Percentiles rank a stretch among this genome's conserved stretches.
Conservation (phyloP, 2,888 invertebrate genomes). For the Ormyrus pomaceus region DNA sequence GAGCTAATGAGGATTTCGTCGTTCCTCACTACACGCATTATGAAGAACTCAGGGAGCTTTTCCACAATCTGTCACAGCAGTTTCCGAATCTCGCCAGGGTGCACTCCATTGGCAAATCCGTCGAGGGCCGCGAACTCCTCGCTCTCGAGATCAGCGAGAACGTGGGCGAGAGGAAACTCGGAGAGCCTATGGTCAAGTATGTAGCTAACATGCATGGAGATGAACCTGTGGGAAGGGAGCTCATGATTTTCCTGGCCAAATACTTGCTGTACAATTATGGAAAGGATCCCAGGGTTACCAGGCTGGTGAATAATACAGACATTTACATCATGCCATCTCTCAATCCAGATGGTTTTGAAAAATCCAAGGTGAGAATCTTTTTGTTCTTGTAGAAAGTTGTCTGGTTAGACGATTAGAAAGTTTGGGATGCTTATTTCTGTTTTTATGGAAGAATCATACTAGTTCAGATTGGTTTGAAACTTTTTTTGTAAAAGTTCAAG, state of each 20-base stretch:
- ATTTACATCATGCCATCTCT: constrained; percentile 97
- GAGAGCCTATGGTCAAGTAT: constrained; percentile 94
- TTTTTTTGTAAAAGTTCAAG: no score
- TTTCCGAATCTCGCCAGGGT: constrained; percentile 85
- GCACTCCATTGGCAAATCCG: constrained; percentile 89
- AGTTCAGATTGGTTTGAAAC: no score
- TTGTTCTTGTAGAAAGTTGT: constrained; percentile 20
- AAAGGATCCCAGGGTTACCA: constrained; percentile 82
- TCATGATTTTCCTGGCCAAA: constrained; percentile 89
- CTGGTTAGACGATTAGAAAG: neutral
- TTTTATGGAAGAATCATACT: no score
- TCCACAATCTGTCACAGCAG: constrained; percentile 79
- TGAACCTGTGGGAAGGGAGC: constrained; percentile 91
- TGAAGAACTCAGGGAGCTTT: constrained; percentile 82
- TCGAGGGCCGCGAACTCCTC: constrained; percentile 87
- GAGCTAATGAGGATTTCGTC: constrained; percentile 65
- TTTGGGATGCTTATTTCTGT: neutral
- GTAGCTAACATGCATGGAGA: constrained; percentile 99
- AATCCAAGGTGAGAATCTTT: constrained; percentile 81
- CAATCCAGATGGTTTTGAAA: constrained; percentile 98
- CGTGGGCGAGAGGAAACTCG: constrained; percentile 79
- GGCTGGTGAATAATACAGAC: constrained; percentile 89
- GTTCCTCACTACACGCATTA: constrained; percentile 81
- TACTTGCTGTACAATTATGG: constrained; percentile 89
- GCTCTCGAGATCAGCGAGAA: constrained; percentile 88